Percentiles rank a stretch among this genome's conserved stretches.
These are phyloP conservation scores for Gonatopus flavifemur DNA, from an alignment of 1,140 invertebrate genomes.

Conservation along the genomic window DNA sequence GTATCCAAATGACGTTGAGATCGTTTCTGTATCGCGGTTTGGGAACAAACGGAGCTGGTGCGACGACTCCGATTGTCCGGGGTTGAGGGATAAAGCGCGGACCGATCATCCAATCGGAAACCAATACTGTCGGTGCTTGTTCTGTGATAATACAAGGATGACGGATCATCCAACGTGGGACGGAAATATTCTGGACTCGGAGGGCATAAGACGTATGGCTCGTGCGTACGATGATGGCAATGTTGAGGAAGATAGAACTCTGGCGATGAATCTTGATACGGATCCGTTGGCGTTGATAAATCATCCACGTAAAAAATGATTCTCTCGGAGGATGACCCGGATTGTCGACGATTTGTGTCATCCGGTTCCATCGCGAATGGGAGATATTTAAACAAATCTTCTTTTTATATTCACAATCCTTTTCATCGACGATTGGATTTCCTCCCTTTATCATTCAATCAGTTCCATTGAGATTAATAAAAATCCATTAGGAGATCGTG, in stretches of 20 bases:
- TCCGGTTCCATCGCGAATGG: not conserved
- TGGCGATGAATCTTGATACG: slow-evolving; percentile 8
- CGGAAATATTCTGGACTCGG: not conserved
- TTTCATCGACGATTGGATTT: no score
- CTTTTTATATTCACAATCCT: no score
- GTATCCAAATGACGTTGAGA: slow-evolving; percentile 26
- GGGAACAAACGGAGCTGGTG: slow-evolving; percentile 31
- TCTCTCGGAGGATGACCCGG: slow-evolving; percentile 31
- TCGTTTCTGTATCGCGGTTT: slow-evolving; percentile 31
- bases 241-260: no score
- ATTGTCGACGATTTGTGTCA: slow-evolving; percentile 13
- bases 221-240: not conserved
- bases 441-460: no score
- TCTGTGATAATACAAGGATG: slow-evolving; percentile 5
- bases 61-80: slow-evolving; percentile 16
- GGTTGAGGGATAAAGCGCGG: slow-evolving; percentile 14
- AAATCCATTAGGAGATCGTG: no score
- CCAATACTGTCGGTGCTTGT: not conserved
- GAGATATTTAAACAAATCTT: no score
- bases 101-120: slow-evolving; percentile 12
- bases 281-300: slow-evolving; percentile 23
- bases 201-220: not conserved
- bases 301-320: slow-evolving; percentile 44
- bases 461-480: no score
- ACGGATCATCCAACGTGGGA: slow-evolving; percentile 3